Percentiles rank a stretch among this genome's conserved stretches.
Evolutionary conservation across 1,140 invertebrate genomes (phyloP).

Genomic region (Panulirus ornatus): DNA sequence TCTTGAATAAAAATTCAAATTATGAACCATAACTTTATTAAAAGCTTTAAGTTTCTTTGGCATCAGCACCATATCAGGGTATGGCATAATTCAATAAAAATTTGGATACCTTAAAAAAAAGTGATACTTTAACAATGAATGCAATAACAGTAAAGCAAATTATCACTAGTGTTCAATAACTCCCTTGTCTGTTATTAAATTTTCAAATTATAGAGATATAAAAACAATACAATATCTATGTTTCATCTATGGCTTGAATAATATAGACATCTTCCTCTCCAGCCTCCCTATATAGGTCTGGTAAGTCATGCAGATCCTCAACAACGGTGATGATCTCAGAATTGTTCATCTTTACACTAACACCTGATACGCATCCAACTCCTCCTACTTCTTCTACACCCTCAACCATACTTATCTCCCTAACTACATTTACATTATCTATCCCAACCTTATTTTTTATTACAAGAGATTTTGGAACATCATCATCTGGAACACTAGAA

Average conservation of each 20-base stretch:
- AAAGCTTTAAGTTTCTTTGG: no score
- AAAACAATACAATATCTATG: neutral
- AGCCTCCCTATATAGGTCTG: slow-evolving; percentile 26
- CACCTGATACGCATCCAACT: neutral
- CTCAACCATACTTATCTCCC: slow-evolving; percentile 33
- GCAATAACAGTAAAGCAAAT: no score
- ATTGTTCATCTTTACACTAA: slow-evolving; percentile 10
- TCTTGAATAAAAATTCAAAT: no score
- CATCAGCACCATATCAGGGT: no score
- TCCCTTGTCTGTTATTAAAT: no score
- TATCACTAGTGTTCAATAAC: no score
- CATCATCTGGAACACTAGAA: slow-evolving; percentile 8
- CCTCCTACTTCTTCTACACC: slow-evolving; percentile 7
- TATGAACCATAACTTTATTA: no score
- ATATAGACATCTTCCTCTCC: slow-evolving; percentile 48
- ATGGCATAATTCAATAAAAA: no score
- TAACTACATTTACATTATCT: slow-evolving; percentile 13
- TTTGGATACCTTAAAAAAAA: no score
- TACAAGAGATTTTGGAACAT: slow-evolving; percentile 36
- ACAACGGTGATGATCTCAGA: slow-evolving; percentile 53
- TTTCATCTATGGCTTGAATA: slow-evolving; percentile 43
- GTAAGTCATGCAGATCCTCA: slow-evolving; percentile 16
- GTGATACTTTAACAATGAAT: no score
- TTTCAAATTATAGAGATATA: no score
- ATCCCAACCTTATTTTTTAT: slow-evolving; percentile 44